Evolutionary conservation across 2,888 invertebrate genomes (phyloP).

Genomic region (Tenthredo scrophulariae): DNA sequence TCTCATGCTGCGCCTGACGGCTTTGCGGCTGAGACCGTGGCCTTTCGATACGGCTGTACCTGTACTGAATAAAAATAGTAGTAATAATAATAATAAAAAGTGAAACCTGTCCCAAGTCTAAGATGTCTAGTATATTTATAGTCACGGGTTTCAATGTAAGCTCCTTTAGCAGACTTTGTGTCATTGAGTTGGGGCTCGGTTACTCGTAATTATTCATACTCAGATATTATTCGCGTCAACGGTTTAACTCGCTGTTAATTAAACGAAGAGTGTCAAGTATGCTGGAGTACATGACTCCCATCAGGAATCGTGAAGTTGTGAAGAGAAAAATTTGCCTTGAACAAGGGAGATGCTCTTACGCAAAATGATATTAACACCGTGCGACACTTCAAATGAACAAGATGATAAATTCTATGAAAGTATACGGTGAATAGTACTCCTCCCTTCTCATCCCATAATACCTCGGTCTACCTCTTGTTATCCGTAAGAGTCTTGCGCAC

Average conservation of each 20-base stretch:
- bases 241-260: neutral
- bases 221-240: constrained; percentile 21
- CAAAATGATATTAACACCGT: too few relatives aligned
- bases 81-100: neutral
- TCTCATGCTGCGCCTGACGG: neutral
- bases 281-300: neutral
- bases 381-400: neutral
- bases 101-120: constrained; percentile 5
- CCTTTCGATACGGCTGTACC: neutral
- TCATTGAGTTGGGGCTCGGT: constrained; percentile 8
- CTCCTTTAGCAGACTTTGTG: neutral
- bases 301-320: neutral
- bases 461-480: constrained; percentile 7
- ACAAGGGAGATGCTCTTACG: too few relatives aligned
- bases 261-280: neutral
- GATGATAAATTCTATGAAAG: neutral
- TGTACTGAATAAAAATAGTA: neutral
- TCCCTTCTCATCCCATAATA: neutral
- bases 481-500: constrained; percentile 19
- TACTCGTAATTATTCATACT: constrained; percentile 35
- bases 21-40: neutral
- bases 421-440: neutral
- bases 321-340: neutral
- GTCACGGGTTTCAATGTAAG: constrained; percentile 11
- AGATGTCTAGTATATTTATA: constrained; percentile 15